Evolutionary conservation across 2,888 invertebrate genomes (phyloP).

Genomic region (Drosophila formosana): DNA sequence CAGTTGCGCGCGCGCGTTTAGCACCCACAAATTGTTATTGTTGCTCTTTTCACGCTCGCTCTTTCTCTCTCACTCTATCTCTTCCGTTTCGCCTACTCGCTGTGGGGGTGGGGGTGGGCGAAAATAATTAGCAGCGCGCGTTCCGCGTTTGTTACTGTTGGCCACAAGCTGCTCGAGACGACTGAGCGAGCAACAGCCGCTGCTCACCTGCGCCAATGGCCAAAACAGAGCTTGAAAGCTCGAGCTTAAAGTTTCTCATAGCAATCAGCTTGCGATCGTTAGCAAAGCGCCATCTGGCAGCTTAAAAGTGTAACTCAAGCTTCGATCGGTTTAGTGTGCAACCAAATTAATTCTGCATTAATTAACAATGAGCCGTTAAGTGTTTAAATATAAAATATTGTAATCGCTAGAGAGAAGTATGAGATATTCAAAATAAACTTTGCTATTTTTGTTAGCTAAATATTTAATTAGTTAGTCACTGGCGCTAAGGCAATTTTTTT

Average conservation of each 20-base stretch:
- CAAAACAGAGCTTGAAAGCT: constrained; percentile 34
- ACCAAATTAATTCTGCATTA: constrained; percentile 8
- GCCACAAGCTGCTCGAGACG: constrained; percentile 72
- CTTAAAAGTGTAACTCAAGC: not conserved
- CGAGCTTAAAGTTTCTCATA: not conserved
- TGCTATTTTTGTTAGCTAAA: not conserved
- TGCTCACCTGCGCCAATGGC: constrained; percentile 15
- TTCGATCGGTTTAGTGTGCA: constrained; percentile 34
- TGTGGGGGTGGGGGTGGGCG: constrained; percentile 45
- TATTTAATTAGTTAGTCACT: not conserved
- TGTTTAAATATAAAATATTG: not conserved
- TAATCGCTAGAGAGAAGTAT: not conserved
- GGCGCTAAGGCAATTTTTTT: not conserved
- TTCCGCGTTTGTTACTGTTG: constrained; percentile 55
- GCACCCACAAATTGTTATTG: constrained; percentile 58
- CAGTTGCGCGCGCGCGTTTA: constrained; percentile 66
- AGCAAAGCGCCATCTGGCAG: constrained; percentile 36
- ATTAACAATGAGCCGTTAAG: not conserved
- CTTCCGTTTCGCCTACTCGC: constrained; percentile 32
- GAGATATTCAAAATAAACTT: not conserved
- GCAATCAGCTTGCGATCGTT: constrained; percentile 1
- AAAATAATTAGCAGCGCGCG: constrained; percentile 55
- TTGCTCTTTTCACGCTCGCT: constrained; percentile 36
- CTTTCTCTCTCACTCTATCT: constrained; percentile 25
- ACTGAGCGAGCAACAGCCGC: constrained; percentile 57